These are phyloP conservation scores for Ischnura elegans DNA, from an alignment of 2,888 invertebrate genomes.

Conservation along the genomic window DNA sequence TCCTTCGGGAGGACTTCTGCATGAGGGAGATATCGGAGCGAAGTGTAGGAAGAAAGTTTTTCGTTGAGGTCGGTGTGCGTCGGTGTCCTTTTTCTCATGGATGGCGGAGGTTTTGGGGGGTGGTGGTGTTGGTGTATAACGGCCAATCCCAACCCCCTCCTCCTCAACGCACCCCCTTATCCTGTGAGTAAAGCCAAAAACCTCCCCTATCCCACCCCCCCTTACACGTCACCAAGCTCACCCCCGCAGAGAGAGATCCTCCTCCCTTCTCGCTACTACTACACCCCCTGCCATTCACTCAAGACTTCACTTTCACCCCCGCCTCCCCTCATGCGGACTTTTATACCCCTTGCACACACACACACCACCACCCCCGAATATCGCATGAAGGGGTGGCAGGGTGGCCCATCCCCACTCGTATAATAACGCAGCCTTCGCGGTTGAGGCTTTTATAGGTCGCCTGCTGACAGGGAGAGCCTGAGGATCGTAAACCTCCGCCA, in stretches of 20 bases:
- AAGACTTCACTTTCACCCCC: neutral
- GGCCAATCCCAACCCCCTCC: neutral
- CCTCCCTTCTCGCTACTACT: neutral
- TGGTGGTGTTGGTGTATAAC: too few species aligned
- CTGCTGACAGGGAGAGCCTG: conserved; percentile 60
- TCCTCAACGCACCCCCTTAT: neutral
- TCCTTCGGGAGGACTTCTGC: conserved; percentile 3
- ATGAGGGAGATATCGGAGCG: conserved; percentile 56
- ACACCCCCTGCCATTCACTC: neutral
- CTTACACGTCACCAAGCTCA: neutral
- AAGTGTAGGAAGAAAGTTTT: neutral
- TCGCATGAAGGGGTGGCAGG: neutral
- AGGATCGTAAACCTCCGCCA: conserved; percentile 62
- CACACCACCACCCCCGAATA: neutral
- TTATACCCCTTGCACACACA: conserved; percentile 1
- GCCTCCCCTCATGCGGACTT: conserved; percentile 36
- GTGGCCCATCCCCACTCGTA: conserved; percentile 52
- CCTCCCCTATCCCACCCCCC: neutral
- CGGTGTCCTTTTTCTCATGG: neutral
- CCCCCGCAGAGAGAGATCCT: neutral
- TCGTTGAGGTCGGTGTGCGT: neutral
- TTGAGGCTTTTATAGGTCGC: conserved; percentile 64
- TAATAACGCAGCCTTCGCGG: conserved; percentile 63
- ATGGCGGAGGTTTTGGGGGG: too few species aligned
- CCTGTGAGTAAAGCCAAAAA: neutral